Percentiles rank a stretch among this genome's conserved stretches.
phyloP scores from a whole-genome alignment of 2,888 invertebrate species.

The Linnaemya tessellans region DNA sequence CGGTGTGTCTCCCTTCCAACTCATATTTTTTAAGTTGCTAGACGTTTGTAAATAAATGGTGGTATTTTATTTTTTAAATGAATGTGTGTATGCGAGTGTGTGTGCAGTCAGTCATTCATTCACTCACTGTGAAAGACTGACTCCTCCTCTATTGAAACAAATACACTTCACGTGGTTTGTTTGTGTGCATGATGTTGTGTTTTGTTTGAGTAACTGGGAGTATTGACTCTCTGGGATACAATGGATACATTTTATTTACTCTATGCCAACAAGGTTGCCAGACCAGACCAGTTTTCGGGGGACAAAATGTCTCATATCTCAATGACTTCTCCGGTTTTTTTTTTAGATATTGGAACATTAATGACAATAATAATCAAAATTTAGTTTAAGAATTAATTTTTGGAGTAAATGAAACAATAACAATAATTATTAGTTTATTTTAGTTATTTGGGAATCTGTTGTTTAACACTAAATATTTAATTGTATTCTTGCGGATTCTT shows the following conservation, averaged over 20 bases:
- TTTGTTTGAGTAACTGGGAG: neutral
- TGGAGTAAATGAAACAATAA: too few species aligned
- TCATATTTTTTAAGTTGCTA: neutral
- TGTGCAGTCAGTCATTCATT: neutral
- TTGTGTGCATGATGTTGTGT: neutral
- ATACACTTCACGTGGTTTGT: neutral
- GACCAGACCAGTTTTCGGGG: neutral
- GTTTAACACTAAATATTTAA: too few species aligned
- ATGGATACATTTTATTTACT: conserved; percentile 35
- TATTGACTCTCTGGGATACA: conserved; percentile 1
- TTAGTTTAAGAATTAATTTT: too few species aligned
- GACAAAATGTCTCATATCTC: neutral
- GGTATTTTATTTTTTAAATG: too few species aligned
- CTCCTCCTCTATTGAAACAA: conserved; percentile 46
- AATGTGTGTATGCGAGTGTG: neutral
- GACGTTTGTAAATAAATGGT: neutral
- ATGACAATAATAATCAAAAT: too few species aligned
- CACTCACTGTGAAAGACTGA: neutral
- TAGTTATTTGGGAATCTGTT: too few species aligned
- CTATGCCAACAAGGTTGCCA: neutral
- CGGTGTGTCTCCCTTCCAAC: conserved; percentile 21
- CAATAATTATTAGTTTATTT: too few species aligned
- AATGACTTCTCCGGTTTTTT: too few species aligned
- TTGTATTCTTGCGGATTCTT: too few species aligned
- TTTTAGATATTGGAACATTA: too few species aligned